Evolutionary conservation across 2,888 invertebrate genomes (phyloP), one percentile per base, ranked within the genome.

Genomic region (Philereme vetulata): DNA sequence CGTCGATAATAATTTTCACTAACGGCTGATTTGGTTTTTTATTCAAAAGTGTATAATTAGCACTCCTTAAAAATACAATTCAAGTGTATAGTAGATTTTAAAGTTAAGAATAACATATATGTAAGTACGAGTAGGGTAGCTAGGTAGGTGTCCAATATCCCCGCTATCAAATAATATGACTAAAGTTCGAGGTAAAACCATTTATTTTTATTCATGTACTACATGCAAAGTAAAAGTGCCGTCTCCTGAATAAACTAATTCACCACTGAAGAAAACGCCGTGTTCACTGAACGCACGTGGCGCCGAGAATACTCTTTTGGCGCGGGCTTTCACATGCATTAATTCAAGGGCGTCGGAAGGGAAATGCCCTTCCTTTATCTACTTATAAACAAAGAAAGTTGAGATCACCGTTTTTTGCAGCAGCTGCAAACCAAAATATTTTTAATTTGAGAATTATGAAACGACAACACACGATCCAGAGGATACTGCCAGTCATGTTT

Each of bases 271-370:
- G 57, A 64, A 65, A 70, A 62, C 53, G 56, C 54, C 53, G 56
- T 56, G 55, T 52, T 49, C 45, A 21, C 60, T 64, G 43, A 46
- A 62, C 64, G 60, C 71, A 72, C 66, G 64, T 72, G 70, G 62
- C 71, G 79, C 73, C 75, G 86, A 58, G 36, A 55, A 86, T 83
- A 86, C 21, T 2, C 21, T 21, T 83, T 83, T 81, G 83, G 84
- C 85, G 82, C 80, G 74, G 74, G 72, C 71, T 76, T 79, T 79
- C 76, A 84, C 80, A 77, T 81, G 74, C 76, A 75, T 76, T 78
- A 11, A 36, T 78, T 78, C 71, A 64, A 65, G 65, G 74, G 71
- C 72, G 21, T 21, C 1, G 21, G 21, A 73, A 36, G 67, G 63
- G 62, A 65, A 64, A 36, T 8, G 51, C 62, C 56, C 62, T 62